Conservation (phyloP, 2,888 invertebrate genomes). For the Eustalomyia histrio region DNA sequence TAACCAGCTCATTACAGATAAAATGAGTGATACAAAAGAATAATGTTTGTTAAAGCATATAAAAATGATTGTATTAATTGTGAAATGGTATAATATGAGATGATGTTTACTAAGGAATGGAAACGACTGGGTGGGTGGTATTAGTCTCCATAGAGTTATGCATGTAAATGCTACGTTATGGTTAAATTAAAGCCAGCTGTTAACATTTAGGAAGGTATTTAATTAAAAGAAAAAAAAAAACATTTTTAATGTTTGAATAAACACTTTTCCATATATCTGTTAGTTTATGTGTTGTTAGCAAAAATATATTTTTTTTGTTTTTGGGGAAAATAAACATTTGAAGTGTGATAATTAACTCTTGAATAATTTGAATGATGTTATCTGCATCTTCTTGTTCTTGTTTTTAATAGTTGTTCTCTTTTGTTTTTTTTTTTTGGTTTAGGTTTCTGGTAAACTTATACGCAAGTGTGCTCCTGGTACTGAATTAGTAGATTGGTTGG, state of each 20-base stretch:
- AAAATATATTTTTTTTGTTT: neutral
- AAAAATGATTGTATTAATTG: conserved; percentile 15
- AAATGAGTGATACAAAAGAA: conserved; percentile 4
- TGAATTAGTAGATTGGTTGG: conserved; percentile 90
- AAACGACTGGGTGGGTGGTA: neutral
- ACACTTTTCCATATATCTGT: conserved; percentile 12
- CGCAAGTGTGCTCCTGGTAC: conserved; percentile 87
- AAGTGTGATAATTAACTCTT: conserved; percentile 30
- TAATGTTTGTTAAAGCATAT: conserved; percentile 24
- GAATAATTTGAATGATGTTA: conserved; percentile 32
- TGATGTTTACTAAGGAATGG: neutral
- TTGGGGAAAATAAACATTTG: neutral
- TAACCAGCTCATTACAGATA: neutral
- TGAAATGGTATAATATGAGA: neutral
- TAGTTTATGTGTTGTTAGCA: neutral
- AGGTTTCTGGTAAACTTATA: conserved; percentile 83
- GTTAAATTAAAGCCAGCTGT: conserved; percentile 52
- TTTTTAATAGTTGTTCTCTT: conserved; percentile 8
- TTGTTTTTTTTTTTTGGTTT: conserved; percentile 4
- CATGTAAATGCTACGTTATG: conserved; percentile 9
- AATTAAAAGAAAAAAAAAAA: conserved; percentile 52
- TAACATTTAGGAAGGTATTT: conserved; percentile 53
- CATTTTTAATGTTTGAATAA: conserved; percentile 23
- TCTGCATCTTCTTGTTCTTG: neutral
- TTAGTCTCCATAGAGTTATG: neutral